Percentiles rank a stretch among this genome's conserved stretches.
Evolutionary conservation across 1,140 invertebrate genomes (phyloP).

Genomic region (Cryptotermes secundus): DNA sequence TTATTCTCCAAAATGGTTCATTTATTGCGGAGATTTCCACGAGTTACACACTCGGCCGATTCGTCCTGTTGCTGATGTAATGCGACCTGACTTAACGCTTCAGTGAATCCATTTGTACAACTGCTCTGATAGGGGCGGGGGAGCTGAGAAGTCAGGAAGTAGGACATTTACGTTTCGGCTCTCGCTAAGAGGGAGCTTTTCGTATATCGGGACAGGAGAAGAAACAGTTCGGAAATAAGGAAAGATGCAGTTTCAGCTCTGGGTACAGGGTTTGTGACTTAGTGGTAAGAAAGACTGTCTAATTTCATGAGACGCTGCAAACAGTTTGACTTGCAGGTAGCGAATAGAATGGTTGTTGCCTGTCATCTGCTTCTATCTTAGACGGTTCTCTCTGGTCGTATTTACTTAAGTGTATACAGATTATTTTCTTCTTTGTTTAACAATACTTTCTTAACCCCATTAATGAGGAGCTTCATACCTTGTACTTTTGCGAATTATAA

Average conservation of each 20-base stretch:
- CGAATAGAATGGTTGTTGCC: too few species aligned
- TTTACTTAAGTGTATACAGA: too few species aligned
- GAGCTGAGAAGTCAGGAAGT: neutral
- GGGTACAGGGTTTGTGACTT: neutral
- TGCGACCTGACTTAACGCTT: neutral
- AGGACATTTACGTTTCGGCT: neutral
- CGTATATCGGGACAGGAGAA: neutral
- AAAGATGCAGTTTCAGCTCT: neutral
- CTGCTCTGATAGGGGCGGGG: neutral
- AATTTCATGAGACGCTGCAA: neutral
- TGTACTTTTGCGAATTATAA: too few species aligned
- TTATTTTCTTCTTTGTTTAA: too few species aligned
- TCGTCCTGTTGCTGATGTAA: neutral
- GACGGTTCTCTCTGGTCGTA: too few species aligned
- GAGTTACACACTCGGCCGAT: neutral
- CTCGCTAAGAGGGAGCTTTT: neutral
- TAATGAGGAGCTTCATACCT: too few species aligned
- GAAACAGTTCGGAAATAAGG: neutral
- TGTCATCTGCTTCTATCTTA: too few species aligned
- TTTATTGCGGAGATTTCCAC: neutral
- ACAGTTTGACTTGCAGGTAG: too few species aligned
- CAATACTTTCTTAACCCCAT: too few species aligned
- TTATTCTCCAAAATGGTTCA: neutral
- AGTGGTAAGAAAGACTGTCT: neutral
- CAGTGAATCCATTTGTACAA: neutral